Base-by-base conservation (phyloP, 2,113 vertebrate species). In the Pao palembangensis region DNA sequence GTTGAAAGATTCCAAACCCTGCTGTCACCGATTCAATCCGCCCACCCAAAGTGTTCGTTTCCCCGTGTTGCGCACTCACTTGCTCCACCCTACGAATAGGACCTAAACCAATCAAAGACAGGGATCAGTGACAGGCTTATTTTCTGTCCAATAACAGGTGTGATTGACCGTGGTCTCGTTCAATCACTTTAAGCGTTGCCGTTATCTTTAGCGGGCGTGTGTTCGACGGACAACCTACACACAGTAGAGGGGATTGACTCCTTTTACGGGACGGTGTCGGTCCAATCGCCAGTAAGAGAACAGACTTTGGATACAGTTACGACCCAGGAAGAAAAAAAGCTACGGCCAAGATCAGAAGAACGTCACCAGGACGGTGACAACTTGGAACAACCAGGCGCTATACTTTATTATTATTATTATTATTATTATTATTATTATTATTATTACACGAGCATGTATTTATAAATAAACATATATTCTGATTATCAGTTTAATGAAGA, bases 221-320 rank as follows among this genome's bases (percentile, higher is more conserved):
- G 67, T 84, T 84, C 90, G 88, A 91, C 68, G 6, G 88, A 87
- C 90, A 84, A 17, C 10, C 21, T 10, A 21, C 5, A 6, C 41
- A 60, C 90, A 90, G 88, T 90, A 71, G 80, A 79, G 53, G 75
- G 72, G 75, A 88, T 88, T 88, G 72, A 85, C 75, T 87, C 90
- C 89, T 91, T 91, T 76, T 91, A 90, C 78, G 88, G 89, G 71
- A 69, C 79, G 15, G 60, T 55, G 52, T 18, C 21, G 65, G 66
- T 76, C 87, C 87, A 88, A 88, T 89, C 21, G 56, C 49, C 54
- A 55, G 28, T 28, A 28, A n/a, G 47, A 74, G 66, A 38, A 59
- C 34, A 15, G 12, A 15, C 56, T 67, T 50, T 59, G 52, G 61
- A 58, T 43, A 48, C 76, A 52, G 69, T 19, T 59, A 43, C 51